These are phyloP conservation scores for Gisinianus flammeolus DNA, from an alignment of 2,888 invertebrate species.

Conservation along the genomic window DNA sequence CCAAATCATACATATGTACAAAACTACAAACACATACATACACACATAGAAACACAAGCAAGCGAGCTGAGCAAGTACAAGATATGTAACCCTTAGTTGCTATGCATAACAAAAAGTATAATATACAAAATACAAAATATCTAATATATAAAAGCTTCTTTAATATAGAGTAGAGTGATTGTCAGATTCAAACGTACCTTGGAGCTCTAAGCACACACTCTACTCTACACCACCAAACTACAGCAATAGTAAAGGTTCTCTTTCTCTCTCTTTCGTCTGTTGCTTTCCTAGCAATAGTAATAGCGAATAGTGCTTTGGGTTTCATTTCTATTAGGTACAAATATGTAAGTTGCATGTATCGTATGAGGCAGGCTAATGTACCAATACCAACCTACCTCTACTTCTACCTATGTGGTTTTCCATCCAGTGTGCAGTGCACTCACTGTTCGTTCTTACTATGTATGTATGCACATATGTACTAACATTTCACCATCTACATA, in stretches of 20 bases:
- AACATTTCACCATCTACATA: too few relatives aligned
- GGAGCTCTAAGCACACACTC: background rate
- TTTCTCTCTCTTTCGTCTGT: conserved; percentile 16
- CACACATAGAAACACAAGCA: too few relatives aligned
- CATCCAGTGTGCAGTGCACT: background rate
- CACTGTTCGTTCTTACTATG: background rate
- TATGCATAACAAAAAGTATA: background rate
- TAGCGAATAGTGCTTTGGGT: conserved; percentile 14
- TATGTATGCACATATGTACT: background rate
- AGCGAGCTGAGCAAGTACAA: too few relatives aligned
- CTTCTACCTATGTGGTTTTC: conserved; percentile 23
- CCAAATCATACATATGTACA: too few relatives aligned
- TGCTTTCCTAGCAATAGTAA: conserved; percentile 9
- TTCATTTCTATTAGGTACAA: conserved; percentile 38
- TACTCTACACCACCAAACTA: background rate
- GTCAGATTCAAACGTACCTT: conserved; percentile 25
- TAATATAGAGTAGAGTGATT: background rate
- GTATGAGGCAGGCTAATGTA: background rate
- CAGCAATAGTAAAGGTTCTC: conserved; percentile 3
- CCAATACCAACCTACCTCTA: background rate
- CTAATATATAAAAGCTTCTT: too few relatives aligned
- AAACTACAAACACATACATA: too few relatives aligned
- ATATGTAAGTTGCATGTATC: conserved; percentile 2
- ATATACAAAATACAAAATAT: background rate
- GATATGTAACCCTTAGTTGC: background rate